Evolutionary conservation across 2,888 invertebrate species (phyloP).

Genomic region (Poecilobothrus nobilitatus): DNA sequence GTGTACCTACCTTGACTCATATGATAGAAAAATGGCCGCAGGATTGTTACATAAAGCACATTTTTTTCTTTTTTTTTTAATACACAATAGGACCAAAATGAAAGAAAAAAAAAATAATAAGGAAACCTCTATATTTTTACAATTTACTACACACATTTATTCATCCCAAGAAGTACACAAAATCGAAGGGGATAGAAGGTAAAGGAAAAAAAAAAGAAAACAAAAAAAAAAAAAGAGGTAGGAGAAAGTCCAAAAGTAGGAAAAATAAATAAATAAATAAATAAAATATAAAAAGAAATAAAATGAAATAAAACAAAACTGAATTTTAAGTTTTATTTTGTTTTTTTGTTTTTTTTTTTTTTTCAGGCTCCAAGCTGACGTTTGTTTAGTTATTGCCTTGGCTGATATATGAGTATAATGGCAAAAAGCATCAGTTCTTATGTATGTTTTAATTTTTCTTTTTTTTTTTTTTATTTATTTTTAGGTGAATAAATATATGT

Average conservation of each 20-base stretch:
- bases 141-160: not conserved
- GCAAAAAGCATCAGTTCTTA: not conserved
- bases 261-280: not conserved
- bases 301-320: slow-evolving; percentile 6
- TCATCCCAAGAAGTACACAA: slow-evolving; percentile 16
- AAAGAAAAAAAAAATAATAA: slow-evolving; percentile 17
- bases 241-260: not conserved
- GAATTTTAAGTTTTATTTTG: not conserved
- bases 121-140: slow-evolving; percentile 18
- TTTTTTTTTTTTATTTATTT: not conserved
- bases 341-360: no score
- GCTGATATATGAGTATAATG: not conserved
- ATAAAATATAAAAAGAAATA: not conserved
- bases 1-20: slow-evolving; percentile 17
- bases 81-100: slow-evolving; percentile 9
- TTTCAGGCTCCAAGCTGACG: slow-evolving; percentile 6
- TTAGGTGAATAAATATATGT: slow-evolving; percentile 3
- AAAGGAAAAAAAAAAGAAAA: not conserved
- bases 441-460: not conserved
- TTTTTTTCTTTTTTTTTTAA: slow-evolving; percentile 13
- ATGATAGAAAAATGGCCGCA: slow-evolving; percentile 17
- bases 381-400: not conserved
- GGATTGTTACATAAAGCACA: slow-evolving; percentile 22
- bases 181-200: slow-evolving; percentile 20
- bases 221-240: not conserved